phyloP scores from a whole-genome alignment of 2,113 vertebrate genomes.

The Formicarius rufipectus region DNA sequence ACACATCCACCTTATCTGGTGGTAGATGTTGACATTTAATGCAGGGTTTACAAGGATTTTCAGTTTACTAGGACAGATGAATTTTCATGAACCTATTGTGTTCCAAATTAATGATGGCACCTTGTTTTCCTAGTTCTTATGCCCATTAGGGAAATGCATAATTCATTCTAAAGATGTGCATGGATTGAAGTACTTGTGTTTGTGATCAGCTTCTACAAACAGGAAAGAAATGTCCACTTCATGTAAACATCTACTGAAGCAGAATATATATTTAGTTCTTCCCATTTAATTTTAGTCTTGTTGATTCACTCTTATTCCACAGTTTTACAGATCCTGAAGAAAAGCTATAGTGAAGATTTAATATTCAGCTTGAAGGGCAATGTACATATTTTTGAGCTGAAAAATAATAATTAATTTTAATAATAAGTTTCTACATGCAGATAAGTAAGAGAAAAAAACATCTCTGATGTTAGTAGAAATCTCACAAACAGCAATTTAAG shows the following conservation, averaged over 20 bases:
- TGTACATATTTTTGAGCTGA: neutral
- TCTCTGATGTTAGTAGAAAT: neutral
- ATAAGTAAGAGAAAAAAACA: neutral
- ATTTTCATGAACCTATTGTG: constrained; percentile 13
- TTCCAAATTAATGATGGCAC: constrained; percentile 39
- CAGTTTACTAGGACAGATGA: neutral
- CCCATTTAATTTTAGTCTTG: neutral
- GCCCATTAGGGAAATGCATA: constrained; percentile 35
- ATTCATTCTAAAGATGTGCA: constrained; percentile 16
- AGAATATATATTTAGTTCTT: neutral
- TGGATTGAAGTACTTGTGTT: neutral
- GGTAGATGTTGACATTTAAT: neutral
- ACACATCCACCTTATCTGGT: neutral
- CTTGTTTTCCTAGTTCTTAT: constrained; percentile 42
- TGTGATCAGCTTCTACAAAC: constrained; percentile 35
- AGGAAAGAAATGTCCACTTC: constrained; percentile 19
- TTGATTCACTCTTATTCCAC: neutral
- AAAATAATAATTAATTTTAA: neutral
- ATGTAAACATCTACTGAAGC: neutral
- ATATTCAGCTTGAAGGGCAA: neutral
- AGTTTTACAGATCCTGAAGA: neutral
- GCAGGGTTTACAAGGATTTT: neutral
- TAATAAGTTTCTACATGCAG: neutral
- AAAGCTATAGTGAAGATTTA: neutral
- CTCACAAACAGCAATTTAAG: neutral